phyloP scores from a whole-genome alignment of 2,797 vertebrate genomes.

The Hoplostethus mediterraneus region DNA sequence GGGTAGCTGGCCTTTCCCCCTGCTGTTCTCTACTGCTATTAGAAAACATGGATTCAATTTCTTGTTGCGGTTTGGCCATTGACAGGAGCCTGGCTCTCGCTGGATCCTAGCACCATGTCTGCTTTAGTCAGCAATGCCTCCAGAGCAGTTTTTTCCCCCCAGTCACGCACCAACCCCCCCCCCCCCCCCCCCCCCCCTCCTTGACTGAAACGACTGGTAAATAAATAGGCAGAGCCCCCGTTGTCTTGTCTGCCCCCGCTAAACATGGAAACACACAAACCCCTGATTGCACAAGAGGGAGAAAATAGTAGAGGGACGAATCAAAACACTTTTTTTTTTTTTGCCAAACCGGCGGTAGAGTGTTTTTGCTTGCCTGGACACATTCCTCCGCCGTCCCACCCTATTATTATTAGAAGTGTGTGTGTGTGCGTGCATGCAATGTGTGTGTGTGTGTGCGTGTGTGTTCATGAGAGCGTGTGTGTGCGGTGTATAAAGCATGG shows the following conservation, averaged over 20 bases:
- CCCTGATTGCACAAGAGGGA: conserved; percentile 64
- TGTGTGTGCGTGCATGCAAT: conserved; percentile 10
- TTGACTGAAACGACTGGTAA: conserved; percentile 64
- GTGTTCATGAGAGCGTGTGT: conserved; percentile 14
- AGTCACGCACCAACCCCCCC: conserved; percentile 73
- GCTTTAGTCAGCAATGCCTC: conserved; percentile 68
- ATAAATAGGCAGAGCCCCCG: conserved; percentile 65
- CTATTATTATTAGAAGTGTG: conserved; percentile 80
- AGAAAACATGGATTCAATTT: conserved; percentile 59
- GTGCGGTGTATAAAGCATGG: conserved; percentile 57
- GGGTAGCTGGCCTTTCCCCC: conserved; percentile 26
- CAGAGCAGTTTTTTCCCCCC: conserved; percentile 45
- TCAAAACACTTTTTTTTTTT: conserved; percentile 64
- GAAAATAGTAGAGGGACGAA: conserved; percentile 62
- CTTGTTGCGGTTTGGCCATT: conserved; percentile 52
- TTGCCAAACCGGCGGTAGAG: conserved; percentile 67
- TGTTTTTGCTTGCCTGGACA: conserved; percentile 82
- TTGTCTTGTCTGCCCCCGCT: conserved; percentile 64
- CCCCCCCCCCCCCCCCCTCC: too few relatives aligned
- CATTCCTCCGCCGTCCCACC: conserved; percentile 79
- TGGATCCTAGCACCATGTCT: conserved; percentile 51
- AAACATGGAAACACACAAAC: conserved; percentile 66
- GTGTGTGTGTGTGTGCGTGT: conserved; percentile 6
- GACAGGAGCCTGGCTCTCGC: conserved; percentile 57
- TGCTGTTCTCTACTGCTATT: conserved; percentile 43